Base-by-base conservation (phyloP, 2,888 invertebrate genomes). In the Amaurobius ferox region DNA sequence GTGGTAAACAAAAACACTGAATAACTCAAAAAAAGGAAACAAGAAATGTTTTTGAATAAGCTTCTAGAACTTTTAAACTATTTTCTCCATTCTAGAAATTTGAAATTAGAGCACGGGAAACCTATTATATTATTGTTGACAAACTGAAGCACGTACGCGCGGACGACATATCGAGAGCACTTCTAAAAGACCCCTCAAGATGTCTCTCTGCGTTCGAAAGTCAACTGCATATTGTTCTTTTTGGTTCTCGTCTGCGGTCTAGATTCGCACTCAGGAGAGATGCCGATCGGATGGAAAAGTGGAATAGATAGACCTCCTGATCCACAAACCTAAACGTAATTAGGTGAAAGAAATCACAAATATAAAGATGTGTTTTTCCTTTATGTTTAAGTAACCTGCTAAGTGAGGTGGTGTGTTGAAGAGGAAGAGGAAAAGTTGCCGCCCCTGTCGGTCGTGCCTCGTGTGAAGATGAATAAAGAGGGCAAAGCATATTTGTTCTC, bases 271-370 rank as follows among this genome's bases (percentile, higher is more conserved):
- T 5, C 6, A 5, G 16, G 9, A 44, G 44, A 16, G 44, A 44
- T 44, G 44, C 44, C 44, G 16, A 44, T 44, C 44, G 6, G 35
- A 35, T 35, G 11, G 35, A 35, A 35, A 35, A 35, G 35, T 35
- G 11, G 35, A 35, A 35, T 35, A 35, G 9, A 44, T 68, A 68
- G 77, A 55, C 77, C 77, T 77, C 68, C 39, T 77, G 61, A 48
- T 77, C 77, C 48, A 77, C 68, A 77, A 77, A 77, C 77, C 77
- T 48, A 44, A 66, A 16, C 55, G 26, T 26, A 76, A 68, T 68
- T 48, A 77, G 77, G 77, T 77, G 28, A 67, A 67, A 68, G 61
- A 68, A 68, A 68, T 48, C 9, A 28, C 16, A 28, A 5, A 44
- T 16, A 16, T 2, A 13, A 28, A 62, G 62, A 39, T 19, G 7